Evolutionary conservation across 2,113 vertebrate genomes (phyloP), one percentile per base, ranked within the genome.

Genomic region (Cavia porcellus): DNA sequence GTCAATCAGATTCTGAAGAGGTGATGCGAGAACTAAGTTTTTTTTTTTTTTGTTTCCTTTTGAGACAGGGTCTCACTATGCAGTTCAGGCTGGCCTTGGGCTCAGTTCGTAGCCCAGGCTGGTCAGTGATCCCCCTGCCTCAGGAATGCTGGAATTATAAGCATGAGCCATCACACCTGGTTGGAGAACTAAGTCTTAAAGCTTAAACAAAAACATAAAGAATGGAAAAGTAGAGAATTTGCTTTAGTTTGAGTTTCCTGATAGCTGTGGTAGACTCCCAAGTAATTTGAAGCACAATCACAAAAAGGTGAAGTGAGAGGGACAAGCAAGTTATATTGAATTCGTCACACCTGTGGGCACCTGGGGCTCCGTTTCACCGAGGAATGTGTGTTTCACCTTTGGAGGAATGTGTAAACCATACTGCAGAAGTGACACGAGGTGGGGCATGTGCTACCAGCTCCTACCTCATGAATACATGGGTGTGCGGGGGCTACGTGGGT

Each of bases 141-240:
- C 17, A 57, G 55, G 17, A 57, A 5, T 57, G 55, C 55, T 57
- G 55, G 55, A 17, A 57, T 57, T 19, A 57, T 11, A 57, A 19
- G 55, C 15, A 19, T 57, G 17, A 57, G 55, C 17, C 55, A 57
- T 17, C 55, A 57, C 15, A 15, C 55, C 55, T 15, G 3, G 15
- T 57, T 57, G 59, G 66, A 59, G 59, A 94, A 25, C 9, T 86
- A 84, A 96, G 52, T 95, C 45, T 93, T 28, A 70, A 84, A 94
- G 85, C n/a, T 30, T 72, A 25, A 92, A 32, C 57, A 81, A 84
- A 92, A 83, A 10, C 32, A 55, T 59, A 52, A 92, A 95, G 61
- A 92, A 42, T 47, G n/a, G 24, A 13, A 7, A 68, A 74, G 17
- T 17, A 68, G 70, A 14, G 20, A 57, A 35, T 79, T 66, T 82